Conservation (phyloP, 30 jellyfish, hydroid and myxozoan species). For the Morbakka virulenta region DNA sequence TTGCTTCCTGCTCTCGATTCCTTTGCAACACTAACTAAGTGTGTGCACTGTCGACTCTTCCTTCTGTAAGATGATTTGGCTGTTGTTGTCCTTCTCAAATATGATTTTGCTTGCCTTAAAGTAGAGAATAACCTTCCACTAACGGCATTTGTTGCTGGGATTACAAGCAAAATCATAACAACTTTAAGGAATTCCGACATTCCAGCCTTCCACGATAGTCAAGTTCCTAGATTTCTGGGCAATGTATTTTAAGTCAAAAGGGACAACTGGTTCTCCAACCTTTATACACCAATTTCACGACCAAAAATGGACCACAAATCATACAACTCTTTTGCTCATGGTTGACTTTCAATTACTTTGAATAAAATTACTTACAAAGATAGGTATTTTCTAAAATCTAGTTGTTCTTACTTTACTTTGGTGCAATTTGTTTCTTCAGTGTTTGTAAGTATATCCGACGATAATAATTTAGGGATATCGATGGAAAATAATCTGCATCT, state of each 20-base stretch:
- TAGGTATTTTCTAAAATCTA: conserved; percentile 46
- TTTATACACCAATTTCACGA: conserved; percentile 38
- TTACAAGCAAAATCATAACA: conserved; percentile 41
- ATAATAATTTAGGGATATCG: conserved; percentile 29
- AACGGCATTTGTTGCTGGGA: conserved; percentile 64
- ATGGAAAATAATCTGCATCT: conserved; percentile 57
- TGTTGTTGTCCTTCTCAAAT: conserved; percentile 1
- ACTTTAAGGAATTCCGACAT: conserved; percentile 38
- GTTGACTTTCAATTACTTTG: conserved; percentile 19
- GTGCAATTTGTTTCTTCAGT: conserved; percentile 10
- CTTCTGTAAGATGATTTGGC: too few species aligned
- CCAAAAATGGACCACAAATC: conserved; percentile 50
- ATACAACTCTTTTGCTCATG: conserved; percentile 26
- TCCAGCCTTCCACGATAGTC: conserved; percentile 40
- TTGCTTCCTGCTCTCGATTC: too few species aligned
- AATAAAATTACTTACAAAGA: conserved; percentile 38
- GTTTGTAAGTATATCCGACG: conserved; percentile 52
- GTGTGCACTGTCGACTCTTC: too few species aligned
- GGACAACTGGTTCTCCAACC: conserved; percentile 39
- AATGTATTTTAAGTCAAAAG: too few species aligned
- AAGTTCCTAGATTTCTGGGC: conserved; percentile 42
- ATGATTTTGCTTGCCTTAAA: conserved; percentile 20
- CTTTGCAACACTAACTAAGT: too few species aligned
- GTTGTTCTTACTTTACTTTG: conserved; percentile 40
- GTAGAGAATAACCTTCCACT: conserved; percentile 54